Evolutionary conservation across 2,888 invertebrate species (phyloP).

Genomic region (Rotaria macrura): DNA sequence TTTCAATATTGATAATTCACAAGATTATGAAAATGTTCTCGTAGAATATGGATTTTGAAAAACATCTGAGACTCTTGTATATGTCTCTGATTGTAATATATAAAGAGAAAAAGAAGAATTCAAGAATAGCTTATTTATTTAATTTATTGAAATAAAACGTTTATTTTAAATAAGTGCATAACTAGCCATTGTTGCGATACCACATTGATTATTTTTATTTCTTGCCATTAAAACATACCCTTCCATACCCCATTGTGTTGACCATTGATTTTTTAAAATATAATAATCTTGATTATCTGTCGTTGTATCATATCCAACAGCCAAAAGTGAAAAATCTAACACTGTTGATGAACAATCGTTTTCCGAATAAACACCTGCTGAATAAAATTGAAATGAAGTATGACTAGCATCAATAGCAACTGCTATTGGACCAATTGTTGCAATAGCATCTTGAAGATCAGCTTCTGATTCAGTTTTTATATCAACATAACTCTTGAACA

Average conservation of each 20-base stretch:
- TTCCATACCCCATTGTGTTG: conserved; percentile 20
- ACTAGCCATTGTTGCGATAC: neutral
- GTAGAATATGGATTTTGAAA: neutral
- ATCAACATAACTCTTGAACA: neutral
- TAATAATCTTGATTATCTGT: conserved; percentile 22
- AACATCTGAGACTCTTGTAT: neutral
- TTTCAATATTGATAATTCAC: too few relatives aligned
- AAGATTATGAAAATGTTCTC: neutral
- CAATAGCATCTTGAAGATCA: neutral
- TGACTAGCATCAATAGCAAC: conserved; percentile 26
- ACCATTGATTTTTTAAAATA: conserved; percentile 25
- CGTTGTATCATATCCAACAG: conserved; percentile 25
- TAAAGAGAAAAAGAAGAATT: neutral
- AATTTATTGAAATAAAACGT: neutral
- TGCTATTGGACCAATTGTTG: conserved; percentile 25
- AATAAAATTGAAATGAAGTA: conserved; percentile 28
- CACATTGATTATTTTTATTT: neutral
- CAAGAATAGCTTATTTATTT: neutral
- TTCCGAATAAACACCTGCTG: conserved; percentile 24
- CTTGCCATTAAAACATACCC: neutral
- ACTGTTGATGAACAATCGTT: neutral
- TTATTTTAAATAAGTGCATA: neutral
- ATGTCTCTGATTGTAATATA: neutral
- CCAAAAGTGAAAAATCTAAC: conserved; percentile 24
- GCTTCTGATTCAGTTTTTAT: neutral